These are phyloP conservation scores for Zaprionus tsacasi DNA, from an alignment of 1,140 invertebrate species.

Conservation along the genomic window DNA sequence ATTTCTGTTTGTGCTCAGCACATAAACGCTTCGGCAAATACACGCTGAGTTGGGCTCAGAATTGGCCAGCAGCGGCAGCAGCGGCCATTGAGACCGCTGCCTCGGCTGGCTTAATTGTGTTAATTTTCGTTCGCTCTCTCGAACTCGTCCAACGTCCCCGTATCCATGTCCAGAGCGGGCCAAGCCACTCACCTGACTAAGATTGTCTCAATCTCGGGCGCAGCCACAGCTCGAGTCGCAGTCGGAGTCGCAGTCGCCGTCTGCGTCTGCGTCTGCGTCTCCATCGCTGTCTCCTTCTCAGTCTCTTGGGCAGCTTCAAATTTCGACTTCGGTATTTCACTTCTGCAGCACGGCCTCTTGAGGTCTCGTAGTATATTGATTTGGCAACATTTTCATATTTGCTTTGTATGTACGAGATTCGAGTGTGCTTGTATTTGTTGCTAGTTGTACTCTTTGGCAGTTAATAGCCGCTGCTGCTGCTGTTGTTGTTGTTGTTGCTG, in stretches of 20 bases:
- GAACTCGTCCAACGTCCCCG: slow-evolving; percentile 27
- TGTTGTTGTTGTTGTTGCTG: slow-evolving; percentile 20
- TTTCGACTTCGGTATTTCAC: slow-evolving; percentile 34
- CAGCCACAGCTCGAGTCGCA: slow-evolving; percentile 1
- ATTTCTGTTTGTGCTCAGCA: slow-evolving; percentile 57
- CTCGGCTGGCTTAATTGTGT: slow-evolving; percentile 43
- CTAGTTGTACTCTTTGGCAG: slow-evolving; percentile 53
- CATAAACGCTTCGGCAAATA: slow-evolving; percentile 39
- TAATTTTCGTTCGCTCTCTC: slow-evolving; percentile 45
- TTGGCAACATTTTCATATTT: slow-evolving; percentile 78
- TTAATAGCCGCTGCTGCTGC: slow-evolving; percentile 45
- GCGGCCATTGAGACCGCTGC: slow-evolving; percentile 7
- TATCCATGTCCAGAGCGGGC: slow-evolving; percentile 35
- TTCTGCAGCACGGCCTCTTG: slow-evolving; percentile 33
- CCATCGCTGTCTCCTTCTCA: background rate
- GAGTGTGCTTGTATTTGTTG: slow-evolving; percentile 39
- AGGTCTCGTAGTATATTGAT: slow-evolving; percentile 61
- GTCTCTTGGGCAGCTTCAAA: slow-evolving; percentile 11
- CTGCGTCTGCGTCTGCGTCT: background rate
- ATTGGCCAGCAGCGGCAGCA: slow-evolving; percentile 40
- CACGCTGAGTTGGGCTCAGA: slow-evolving; percentile 37
- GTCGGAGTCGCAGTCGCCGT: background rate
- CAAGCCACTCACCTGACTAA: slow-evolving; percentile 8
- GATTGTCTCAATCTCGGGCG: background rate
- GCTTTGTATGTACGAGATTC: slow-evolving; percentile 49